phyloP scores from a whole-genome alignment of 2,797 vertebrate genomes.

The Poeciliopsis gracilis region DNA sequence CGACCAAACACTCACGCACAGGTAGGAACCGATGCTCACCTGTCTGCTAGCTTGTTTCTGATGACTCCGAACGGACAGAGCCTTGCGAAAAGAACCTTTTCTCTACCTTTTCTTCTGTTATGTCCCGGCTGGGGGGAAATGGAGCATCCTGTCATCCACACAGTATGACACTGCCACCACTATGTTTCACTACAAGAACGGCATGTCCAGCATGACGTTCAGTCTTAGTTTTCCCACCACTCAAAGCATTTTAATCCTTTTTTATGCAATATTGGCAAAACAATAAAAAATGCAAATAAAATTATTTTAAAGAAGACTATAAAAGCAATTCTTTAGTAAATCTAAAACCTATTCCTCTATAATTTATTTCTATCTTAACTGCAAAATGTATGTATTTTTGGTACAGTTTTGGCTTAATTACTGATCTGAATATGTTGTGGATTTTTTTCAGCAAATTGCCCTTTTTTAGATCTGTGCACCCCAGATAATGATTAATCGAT shows the following conservation, averaged over 20 bases:
- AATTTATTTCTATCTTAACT: no score
- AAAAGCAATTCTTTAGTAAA: no score
- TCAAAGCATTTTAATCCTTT: background rate
- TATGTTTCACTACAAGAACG: background rate
- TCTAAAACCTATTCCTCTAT: no score
- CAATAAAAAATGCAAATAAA: no score
- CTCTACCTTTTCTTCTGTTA: background rate
- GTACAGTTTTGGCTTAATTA: no score
- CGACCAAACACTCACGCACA: constrained; percentile 86
- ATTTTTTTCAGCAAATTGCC: no score
- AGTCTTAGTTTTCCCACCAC: background rate
- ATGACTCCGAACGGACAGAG: background rate
- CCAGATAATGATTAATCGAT: no score
- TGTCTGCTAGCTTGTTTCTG: background rate
- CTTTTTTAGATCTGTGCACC: no score
- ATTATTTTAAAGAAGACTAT: no score
- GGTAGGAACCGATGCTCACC: constrained; percentile 73
- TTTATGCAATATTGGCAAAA: no score
- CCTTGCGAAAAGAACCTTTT: background rate
- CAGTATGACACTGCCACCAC: background rate
- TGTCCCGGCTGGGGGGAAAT: background rate
- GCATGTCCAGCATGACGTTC: background rate
- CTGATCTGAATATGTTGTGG: no score
- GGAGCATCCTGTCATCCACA: background rate
- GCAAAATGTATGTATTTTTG: no score